Percentiles rank a stretch among this genome's conserved stretches.
These are phyloP conservation scores for Orthosia cruda DNA, from an alignment of 2,888 invertebrate species.

Conservation along the genomic window DNA sequence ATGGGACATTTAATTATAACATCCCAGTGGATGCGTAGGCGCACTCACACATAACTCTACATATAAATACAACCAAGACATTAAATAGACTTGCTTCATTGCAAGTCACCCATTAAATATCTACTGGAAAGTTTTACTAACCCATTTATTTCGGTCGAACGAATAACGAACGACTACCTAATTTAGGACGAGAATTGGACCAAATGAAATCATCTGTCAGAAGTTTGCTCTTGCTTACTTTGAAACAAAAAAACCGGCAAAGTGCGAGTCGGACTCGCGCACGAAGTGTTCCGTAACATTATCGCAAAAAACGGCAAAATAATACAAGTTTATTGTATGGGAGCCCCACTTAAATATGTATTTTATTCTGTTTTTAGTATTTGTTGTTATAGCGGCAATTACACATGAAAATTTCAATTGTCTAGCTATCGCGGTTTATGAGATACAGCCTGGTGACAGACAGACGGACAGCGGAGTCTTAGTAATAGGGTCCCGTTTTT, in stretches of 20 bases:
- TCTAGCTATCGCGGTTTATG: too few species aligned
- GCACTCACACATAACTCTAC: conserved; percentile 47
- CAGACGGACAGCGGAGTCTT: too few species aligned
- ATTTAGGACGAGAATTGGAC: conserved; percentile 25
- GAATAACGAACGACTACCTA: conserved; percentile 4
- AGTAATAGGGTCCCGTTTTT: too few species aligned
- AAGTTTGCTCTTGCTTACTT: conserved; percentile 8
- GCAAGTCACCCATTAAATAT: conserved; percentile 14
- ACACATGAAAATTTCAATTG: too few species aligned
- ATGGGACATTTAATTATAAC: conserved; percentile 74
- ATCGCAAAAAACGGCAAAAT: too few species aligned
- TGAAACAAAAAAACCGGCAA: background rate
- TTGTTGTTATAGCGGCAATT: too few species aligned
- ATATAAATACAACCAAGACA: conserved; percentile 43
- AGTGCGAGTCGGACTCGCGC: too few species aligned
- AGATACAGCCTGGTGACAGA: too few species aligned
- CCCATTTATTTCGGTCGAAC: conserved; percentile 27
- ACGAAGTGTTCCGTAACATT: too few species aligned
- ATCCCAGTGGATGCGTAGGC: conserved; percentile 40
- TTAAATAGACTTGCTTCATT: conserved; percentile 20
- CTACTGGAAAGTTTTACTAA: conserved; percentile 54
- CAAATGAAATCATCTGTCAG: conserved; percentile 17
- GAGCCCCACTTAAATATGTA: too few species aligned
- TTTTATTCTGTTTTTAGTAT: too few species aligned
- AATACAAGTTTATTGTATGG: too few species aligned